phyloP scores from a whole-genome alignment of 2,113 vertebrate genomes.

The Odocoileus hemionus region DNA sequence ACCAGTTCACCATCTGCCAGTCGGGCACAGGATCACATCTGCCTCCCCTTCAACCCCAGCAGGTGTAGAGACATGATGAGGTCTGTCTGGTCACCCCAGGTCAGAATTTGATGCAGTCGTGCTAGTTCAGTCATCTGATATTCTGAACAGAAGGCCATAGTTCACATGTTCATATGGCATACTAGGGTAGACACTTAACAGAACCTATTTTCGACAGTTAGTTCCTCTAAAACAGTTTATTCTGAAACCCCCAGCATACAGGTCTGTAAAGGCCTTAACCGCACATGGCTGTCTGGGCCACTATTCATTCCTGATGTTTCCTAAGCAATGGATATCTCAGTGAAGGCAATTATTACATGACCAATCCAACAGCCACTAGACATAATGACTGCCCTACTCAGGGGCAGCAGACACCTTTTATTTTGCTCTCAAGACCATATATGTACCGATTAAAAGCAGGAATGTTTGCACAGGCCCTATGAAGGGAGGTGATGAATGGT shows the following conservation, averaged over 20 bases:
- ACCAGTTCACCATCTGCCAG: background rate
- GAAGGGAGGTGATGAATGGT: conserved; percentile 64
- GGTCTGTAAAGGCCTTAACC: background rate
- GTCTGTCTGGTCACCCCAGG: background rate
- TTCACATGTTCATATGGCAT: background rate
- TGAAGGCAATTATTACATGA: background rate
- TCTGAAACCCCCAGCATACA: background rate
- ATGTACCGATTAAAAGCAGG: conserved; percentile 32
- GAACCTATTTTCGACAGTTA: background rate
- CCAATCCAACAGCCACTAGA: background rate
- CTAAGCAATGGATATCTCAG: background rate
- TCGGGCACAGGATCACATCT: background rate
- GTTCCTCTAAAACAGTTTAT: background rate
- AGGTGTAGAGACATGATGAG: background rate
- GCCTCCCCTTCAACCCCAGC: fast-evolving
- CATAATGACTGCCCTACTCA: background rate
- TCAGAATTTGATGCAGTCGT: background rate
- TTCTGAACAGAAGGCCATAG: background rate
- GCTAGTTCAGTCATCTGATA: background rate
- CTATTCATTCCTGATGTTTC: background rate
- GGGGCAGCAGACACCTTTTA: background rate
- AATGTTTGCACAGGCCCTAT: background rate
- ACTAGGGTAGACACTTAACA: background rate
- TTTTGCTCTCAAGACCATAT: conserved; percentile 34
- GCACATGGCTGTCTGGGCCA: background rate